Evolutionary conservation across 2,113 vertebrate species (phyloP), one percentile per base, ranked within the genome.

Genomic region (Patagioenas fasciata): DNA sequence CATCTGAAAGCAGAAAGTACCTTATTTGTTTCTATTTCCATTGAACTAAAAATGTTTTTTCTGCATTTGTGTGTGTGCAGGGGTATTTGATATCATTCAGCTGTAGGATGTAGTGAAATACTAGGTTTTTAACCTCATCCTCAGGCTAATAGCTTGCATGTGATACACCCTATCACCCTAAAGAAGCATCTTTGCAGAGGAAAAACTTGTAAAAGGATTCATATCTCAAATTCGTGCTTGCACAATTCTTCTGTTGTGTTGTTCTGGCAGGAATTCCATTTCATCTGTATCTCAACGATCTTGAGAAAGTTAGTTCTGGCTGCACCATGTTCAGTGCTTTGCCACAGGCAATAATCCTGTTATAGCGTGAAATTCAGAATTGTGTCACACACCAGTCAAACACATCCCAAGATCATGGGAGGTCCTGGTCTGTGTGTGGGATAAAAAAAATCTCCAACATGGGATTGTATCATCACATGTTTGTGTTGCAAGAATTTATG

Each of bases 311-410:
- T 20, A 15, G 11, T 62, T 57, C 82, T 88, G 72, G 15, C 20
- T 85, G 18, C 31, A 10, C 60, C 44, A 17, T 3, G 1, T 85
- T 78, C 17, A 67, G 25, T 48, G 51, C 36, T 40, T 81, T 91
- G 67, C 74, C 54, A 53, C 11, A 58, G 32, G 51, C 8, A 2
- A 65, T 80, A 83, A 64, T 85, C 48, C 15, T 62, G 58, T 80
- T 64, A 66, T 17, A 83, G n/a, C 40, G n/a, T 83, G 62, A 89
- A 80, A 94, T 83, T 70, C 85, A 80, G 81, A 83, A 95, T 85
- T 47, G 31, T 57, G 53, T 92, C 83, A 70, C 36, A 42, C 57
- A 69, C 40, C 38, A 50, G 31, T 25, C 28, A 66, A 62, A 42
- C 25, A 5, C n/a, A 53, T 9, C 24, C n/a, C 31, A 66, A 4